Percentiles rank a stretch among this genome's conserved stretches.
phyloP scores from a whole-genome alignment of 1,140 invertebrate genomes.

The Cyclargus thomasi region DNA sequence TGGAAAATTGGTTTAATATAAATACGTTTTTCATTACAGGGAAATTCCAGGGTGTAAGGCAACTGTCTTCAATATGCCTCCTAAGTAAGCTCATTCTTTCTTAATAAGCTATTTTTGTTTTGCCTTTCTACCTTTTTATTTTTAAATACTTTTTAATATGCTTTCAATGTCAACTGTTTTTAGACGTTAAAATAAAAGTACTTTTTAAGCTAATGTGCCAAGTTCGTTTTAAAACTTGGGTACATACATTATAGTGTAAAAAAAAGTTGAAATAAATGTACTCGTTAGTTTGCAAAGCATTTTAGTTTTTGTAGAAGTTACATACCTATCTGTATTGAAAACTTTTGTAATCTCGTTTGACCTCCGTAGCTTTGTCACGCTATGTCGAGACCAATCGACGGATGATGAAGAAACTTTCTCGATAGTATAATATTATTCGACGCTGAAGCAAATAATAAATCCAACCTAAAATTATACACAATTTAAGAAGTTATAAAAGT shows the following conservation, averaged over 20 bases:
- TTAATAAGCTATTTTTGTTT: slow-evolving; percentile 5
- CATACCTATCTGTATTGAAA: no score
- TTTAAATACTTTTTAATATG: neutral
- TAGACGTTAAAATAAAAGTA: neutral
- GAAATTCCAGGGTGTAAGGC: slow-evolving; percentile 51
- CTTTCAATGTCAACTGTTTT: neutral
- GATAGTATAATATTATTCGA: no score
- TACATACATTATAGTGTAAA: no score
- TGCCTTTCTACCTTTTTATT: neutral
- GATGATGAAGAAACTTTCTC: no score
- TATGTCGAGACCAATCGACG: no score
- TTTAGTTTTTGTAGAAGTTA: neutral
- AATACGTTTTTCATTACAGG: slow-evolving; percentile 56
- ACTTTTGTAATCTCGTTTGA: no score
- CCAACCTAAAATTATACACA: no score
- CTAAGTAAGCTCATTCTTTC: slow-evolving; percentile 55
- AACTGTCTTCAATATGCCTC: slow-evolving; percentile 55
- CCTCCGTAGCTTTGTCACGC: no score
- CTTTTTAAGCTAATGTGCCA: neutral
- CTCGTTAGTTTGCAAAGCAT: neutral
- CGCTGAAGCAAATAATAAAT: no score
- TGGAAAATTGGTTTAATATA: neutral
- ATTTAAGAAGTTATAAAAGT: no score
- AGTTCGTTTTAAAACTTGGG: no score
- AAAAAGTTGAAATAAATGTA: neutral